Conservation (phyloP, 2,113 vertebrate genomes). For the Emydocephalus ijimae region DNA sequence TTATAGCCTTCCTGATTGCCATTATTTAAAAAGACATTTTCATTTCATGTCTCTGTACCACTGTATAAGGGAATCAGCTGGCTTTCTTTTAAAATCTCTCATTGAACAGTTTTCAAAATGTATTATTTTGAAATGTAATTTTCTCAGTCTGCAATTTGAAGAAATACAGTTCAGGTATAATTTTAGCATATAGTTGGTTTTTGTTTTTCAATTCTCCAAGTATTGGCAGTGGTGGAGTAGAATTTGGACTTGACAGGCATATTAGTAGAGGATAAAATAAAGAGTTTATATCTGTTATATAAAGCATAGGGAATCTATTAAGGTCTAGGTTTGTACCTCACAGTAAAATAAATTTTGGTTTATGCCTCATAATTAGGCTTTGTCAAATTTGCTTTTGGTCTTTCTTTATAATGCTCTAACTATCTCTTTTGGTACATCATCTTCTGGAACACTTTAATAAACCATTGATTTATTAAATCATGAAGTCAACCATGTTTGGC, state of each 20-base stretch:
- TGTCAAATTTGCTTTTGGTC: background rate
- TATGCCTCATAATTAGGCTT: background rate
- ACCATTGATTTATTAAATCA: background rate
- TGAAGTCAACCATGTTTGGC: background rate
- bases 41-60: background rate
- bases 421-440: background rate
- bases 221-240: background rate
- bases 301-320: background rate
- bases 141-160: background rate
- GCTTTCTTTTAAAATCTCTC: background rate
- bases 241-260: background rate
- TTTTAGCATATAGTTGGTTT: background rate
- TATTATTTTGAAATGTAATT: background rate
- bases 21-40: background rate
- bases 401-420: background rate
- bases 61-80: background rate
- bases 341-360: background rate
- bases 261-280: background rate
- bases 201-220: background rate
- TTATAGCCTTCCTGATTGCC: background rate
- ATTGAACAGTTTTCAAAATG: background rate
- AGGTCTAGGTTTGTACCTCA: background rate
- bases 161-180: background rate
- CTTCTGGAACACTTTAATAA: background rate
- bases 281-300: background rate